Evolutionary conservation across 1,140 invertebrate species (phyloP), one percentile per base, ranked within the genome.

Genomic region (Drosophila pectinifera): DNA sequence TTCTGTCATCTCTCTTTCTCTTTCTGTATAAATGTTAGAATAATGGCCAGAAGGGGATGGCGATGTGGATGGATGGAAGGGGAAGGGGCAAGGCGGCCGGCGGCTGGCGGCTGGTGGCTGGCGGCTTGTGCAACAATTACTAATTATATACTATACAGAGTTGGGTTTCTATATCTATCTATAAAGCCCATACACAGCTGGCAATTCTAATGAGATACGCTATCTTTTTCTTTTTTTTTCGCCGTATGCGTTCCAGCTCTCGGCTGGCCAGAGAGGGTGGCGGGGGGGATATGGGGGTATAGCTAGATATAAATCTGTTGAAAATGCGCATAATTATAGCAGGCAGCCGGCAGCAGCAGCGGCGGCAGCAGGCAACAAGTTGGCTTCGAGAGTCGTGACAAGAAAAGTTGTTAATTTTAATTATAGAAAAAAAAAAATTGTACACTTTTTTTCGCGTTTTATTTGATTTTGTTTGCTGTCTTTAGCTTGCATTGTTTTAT

Each of bases 391-490:
- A 62, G 83, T 88, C 84, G 84, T 88, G 84, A 88, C 84, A 88
- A 80, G 84, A 88, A 88, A 88, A 89, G 84, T 88, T 89, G 84
- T 84, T 88, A 84, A 89, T 89, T 89, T 88, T 88, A 88, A 88
- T 88, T 88, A 88, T 88, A 88, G 59, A 61, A 61, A 69, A 54
- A 51, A 39, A 55, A 43, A 55, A 42, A 42, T 43, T 28, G 36
- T 38, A 69, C 59, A 31, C 65, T 70, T 68, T 70, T 65, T 53
- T 38, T 22, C 14, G 39, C 55, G 26, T 59, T 64, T 61, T 61
- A 58, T 58, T 72, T 51, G 10, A 24, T 43, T 62, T 78, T 79
- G 67, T 64, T 49, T 26, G 31, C 53, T 42, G 14, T 55, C 51
- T 61, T 58, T 63, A 22, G 10, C 36, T 36, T 65, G 53, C 54